Evolutionary conservation across 2,888 invertebrate species (phyloP).

Genomic region (Drosophila nr. perissopoda): DNA sequence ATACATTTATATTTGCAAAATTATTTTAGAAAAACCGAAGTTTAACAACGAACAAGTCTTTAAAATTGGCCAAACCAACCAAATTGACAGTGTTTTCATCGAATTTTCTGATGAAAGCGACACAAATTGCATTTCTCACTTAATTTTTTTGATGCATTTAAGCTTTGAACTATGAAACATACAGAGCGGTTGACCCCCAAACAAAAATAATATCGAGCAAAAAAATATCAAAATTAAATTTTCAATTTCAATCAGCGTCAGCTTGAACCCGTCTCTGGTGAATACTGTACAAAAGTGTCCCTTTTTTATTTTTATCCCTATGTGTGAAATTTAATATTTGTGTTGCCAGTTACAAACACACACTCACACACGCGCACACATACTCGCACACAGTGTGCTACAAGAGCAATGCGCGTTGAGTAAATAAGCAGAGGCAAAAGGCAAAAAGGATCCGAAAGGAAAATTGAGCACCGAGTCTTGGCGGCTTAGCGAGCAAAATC

Average conservation of each 20-base stretch:
- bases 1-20: not conserved
- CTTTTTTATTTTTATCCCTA: conserved; percentile 29
- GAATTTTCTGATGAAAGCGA: not conserved
- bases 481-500: conserved; percentile 79
- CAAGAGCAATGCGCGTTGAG: conserved; percentile 45
- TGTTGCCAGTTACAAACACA: conserved; percentile 48
- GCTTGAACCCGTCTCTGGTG: conserved; percentile 41
- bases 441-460: conserved; percentile 26
- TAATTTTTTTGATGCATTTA: not conserved
- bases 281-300: conserved; percentile 37
- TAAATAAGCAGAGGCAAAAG: conserved; percentile 48
- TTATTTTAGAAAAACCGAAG: not conserved
- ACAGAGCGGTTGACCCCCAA: not conserved
- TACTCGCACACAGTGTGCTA: conserved; percentile 7
- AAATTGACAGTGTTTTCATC: not conserved
- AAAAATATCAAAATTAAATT: conserved; percentile 31
- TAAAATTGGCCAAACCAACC: not conserved
- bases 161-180: not conserved
- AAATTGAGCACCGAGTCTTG: conserved; percentile 63
- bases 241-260: conserved; percentile 55
- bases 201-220: not conserved
- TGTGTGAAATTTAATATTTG: conserved; percentile 76
- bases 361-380: conserved; percentile 7
- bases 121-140: not conserved
- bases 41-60: not conserved